Conservation (phyloP, 2,113 vertebrate species). For the Vidua chalybeata region DNA sequence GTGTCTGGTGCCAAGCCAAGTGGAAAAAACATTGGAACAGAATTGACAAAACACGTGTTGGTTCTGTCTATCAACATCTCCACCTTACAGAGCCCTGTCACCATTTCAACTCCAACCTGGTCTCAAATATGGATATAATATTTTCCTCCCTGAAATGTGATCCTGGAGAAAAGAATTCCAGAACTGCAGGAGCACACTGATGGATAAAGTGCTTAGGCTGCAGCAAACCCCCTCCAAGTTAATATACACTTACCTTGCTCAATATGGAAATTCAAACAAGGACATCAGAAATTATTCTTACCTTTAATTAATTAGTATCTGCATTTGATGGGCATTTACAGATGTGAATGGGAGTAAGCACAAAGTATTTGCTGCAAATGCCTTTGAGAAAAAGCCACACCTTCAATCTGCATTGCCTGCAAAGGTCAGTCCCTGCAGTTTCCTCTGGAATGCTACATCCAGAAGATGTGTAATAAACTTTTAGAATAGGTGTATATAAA, state of each 20-base stretch:
- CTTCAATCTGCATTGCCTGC: background rate
- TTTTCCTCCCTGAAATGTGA: background rate
- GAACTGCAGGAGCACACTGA: background rate
- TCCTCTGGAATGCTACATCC: background rate
- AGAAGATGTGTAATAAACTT: background rate
- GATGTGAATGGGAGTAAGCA: background rate
- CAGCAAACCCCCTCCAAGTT: background rate
- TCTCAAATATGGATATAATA: background rate
- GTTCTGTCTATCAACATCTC: background rate
- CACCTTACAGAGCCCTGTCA: background rate
- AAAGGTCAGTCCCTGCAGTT: background rate
- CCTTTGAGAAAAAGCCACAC: background rate
- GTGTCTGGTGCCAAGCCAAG: slow-evolving; percentile 3
- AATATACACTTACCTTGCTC: background rate
- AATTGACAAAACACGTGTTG: background rate
- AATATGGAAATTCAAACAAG: background rate
- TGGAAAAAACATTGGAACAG: background rate
- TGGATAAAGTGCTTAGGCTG: background rate
- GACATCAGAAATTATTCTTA: background rate
- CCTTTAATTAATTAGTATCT: background rate
- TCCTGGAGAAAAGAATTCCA: background rate
- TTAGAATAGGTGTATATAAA: background rate
- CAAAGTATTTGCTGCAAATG: background rate
- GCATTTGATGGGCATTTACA: background rate
- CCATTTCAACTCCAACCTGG: background rate